Evolutionary conservation across 1,140 invertebrate species (phyloP).

Genomic region (Drosophila chauvacae): DNA sequence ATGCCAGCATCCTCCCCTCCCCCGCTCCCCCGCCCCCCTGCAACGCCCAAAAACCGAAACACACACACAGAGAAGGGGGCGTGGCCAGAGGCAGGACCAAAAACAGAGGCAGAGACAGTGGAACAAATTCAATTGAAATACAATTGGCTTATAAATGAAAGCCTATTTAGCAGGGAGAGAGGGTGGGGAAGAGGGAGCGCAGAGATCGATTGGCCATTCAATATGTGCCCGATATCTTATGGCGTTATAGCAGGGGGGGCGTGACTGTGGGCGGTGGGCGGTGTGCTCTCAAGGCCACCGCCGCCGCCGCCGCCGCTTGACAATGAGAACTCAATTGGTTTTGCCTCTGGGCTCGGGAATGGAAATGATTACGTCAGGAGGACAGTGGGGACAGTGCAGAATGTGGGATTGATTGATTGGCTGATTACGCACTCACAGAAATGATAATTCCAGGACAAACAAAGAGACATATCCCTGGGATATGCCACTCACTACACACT

Average conservation of each 20-base stretch:
- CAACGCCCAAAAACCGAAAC: conserved; percentile 10
- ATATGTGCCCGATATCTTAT: conserved; percentile 57
- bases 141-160: conserved; percentile 78
- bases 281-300: neutral
- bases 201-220: conserved; percentile 39
- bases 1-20: neutral
- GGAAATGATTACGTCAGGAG: conserved; percentile 34
- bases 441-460: conserved; percentile 1
- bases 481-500: neutral
- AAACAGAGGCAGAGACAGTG: conserved; percentile 42
- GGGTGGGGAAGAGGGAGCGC: neutral
- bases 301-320: conserved; percentile 20
- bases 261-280: conserved; percentile 25
- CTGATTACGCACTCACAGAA: conserved; percentile 25
- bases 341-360: conserved; percentile 9
- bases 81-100: neutral
- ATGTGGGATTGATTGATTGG: conserved; percentile 37
- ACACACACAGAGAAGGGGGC: conserved; percentile 13
- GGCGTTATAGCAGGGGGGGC: conserved; percentile 36
- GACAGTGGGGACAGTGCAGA: neutral
- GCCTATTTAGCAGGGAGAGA: conserved; percentile 58
- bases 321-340: conserved; percentile 57
- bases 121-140: conserved; percentile 75
- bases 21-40: neutral
- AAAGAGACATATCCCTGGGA: neutral